Percentiles rank a stretch among this genome's conserved stretches.
These are phyloP conservation scores for Pangasius krempfi DNA, from an alignment of 2,797 vertebrate species.

Conservation along the genomic window DNA sequence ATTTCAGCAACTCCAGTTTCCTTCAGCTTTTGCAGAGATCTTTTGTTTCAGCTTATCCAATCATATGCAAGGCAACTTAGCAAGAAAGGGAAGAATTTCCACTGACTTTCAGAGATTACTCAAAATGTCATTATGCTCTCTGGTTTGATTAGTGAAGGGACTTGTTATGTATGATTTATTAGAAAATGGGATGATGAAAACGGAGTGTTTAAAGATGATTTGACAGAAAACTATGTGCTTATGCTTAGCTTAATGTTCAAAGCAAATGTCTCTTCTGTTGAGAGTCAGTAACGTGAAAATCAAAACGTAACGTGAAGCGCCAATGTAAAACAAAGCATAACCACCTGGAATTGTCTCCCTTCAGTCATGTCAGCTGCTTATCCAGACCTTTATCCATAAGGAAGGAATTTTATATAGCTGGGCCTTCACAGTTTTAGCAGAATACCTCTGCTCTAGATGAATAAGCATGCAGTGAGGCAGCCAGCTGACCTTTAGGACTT, in stretches of 20 bases:
- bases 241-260: background rate
- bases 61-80: background rate
- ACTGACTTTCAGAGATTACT: background rate
- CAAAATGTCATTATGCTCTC: background rate
- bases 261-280: background rate
- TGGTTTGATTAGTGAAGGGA: background rate
- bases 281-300: background rate
- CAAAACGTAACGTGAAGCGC: background rate
- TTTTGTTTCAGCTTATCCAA: background rate
- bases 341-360: background rate
- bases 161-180: background rate
- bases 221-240: background rate
- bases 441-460: constrained; percentile 40
- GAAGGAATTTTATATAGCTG: background rate
- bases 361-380: background rate
- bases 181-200: background rate
- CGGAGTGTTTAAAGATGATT: background rate
- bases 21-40: background rate
- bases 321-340: background rate
- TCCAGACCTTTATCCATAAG: background rate
- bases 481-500: constrained; percentile 50
- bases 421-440: background rate
- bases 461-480: constrained; percentile 45
- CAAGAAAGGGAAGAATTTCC: background rate
- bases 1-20: background rate